phyloP scores from a whole-genome alignment of 2,888 invertebrate genomes.

The Tethea ocularis region DNA sequence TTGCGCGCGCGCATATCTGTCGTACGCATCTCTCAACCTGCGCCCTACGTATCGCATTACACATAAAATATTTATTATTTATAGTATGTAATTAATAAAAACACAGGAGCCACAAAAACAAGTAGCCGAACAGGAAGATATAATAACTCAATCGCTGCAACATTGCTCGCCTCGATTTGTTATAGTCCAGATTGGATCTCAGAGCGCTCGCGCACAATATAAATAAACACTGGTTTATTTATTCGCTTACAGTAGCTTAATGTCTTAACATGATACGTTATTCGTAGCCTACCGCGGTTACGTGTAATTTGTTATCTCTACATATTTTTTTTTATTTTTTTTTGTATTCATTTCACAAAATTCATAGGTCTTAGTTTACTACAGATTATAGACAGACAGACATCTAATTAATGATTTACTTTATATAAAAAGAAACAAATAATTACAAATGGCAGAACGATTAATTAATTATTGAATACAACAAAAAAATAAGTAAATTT shows the following conservation, averaged over 20 bases:
- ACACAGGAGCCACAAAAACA: conserved; percentile 81
- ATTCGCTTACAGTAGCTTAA: conserved; percentile 67
- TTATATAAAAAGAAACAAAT: too few relatives aligned
- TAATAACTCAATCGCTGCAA: conserved; percentile 83
- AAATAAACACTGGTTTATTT: conserved; percentile 52
- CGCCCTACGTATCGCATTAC: conserved; percentile 72
- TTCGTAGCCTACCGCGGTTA: conserved; percentile 62
- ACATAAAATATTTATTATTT: conserved; percentile 83
- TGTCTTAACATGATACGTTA: conserved; percentile 73
- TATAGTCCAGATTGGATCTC: conserved; percentile 80
- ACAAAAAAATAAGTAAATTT: too few relatives aligned
- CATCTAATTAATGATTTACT: too few relatives aligned
- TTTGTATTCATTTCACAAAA: too few relatives aligned
- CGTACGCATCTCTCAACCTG: conserved; percentile 68
- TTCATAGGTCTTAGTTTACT: too few relatives aligned
- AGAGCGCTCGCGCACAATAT: conserved; percentile 55
- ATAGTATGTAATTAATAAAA: conserved; percentile 81
- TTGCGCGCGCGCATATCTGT: conserved; percentile 61
- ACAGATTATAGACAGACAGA: too few relatives aligned
- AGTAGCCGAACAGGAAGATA: conserved; percentile 81
- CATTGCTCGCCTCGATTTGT: conserved; percentile 76
- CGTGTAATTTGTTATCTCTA: conserved; percentile 47
- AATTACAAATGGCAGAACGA: too few relatives aligned
- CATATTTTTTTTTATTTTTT: too few relatives aligned
- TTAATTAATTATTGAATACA: too few relatives aligned